A percentile compares a stretch with the other conserved stretches of the same genome.
Conservation (phyloP, 1,140 invertebrate species). For the Pseudobourletiella spinata region DNA sequence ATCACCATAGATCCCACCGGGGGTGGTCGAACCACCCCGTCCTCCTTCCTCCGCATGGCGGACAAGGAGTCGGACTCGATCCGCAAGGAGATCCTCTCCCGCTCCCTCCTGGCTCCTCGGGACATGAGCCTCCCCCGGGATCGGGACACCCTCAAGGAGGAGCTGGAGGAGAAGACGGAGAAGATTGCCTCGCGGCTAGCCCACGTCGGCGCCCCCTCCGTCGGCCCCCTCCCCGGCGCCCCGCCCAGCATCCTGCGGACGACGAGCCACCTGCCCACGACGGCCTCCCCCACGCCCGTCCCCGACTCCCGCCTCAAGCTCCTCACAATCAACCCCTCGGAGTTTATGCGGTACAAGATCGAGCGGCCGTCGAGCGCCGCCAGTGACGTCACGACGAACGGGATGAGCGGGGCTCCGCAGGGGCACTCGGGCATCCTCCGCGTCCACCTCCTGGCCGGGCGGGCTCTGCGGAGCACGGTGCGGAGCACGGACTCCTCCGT, state of each 20-base stretch:
- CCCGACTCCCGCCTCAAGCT: conserved; percentile 48
- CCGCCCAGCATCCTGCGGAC: conserved; percentile 1
- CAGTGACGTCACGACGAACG: background rate
- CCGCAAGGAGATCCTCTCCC: conserved; percentile 31
- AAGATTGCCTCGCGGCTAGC: conserved; percentile 15
- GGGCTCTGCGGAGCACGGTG: conserved; percentile 31
- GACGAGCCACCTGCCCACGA: background rate
- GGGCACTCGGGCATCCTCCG: conserved; percentile 81
- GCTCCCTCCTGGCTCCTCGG: conserved; percentile 25
- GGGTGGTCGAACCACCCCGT: conserved; percentile 24
- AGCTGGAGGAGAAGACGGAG: conserved; percentile 21
- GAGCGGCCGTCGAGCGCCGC: conserved; percentile 46
- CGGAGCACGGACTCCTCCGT: conserved; percentile 41
- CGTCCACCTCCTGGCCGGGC: conserved; percentile 70
- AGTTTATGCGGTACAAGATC: conserved; percentile 86
- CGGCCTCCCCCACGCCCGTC: background rate
- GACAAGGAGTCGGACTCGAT: conserved; percentile 21
- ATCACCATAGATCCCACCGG: background rate
- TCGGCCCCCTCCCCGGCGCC: background rate
- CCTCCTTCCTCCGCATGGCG: conserved; percentile 26
- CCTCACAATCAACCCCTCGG: conserved; percentile 79
- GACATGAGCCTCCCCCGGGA: conserved; percentile 6
- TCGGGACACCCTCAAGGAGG: conserved; percentile 20
- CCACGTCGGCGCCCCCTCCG: background rate
- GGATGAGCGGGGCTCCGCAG: conserved; percentile 37